Evolutionary conservation across 2,113 vertebrate genomes (phyloP).

Genomic region (Pollachius pollachius): DNA sequence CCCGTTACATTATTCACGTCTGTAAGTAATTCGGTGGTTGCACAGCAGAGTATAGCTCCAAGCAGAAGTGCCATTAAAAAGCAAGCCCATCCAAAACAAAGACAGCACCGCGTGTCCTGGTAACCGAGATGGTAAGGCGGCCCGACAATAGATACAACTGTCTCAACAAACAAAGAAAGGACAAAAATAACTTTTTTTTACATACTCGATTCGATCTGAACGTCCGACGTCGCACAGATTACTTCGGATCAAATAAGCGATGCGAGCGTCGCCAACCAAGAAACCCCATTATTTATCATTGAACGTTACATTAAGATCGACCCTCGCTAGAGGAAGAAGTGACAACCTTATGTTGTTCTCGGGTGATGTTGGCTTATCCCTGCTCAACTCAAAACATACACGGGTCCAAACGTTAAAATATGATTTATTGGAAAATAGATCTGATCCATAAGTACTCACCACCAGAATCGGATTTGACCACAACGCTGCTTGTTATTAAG

Average conservation of each 20-base stretch:
- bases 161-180: background rate
- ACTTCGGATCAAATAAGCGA: too few relatives aligned
- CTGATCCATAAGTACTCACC: conserved; percentile 59
- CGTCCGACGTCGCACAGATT: too few relatives aligned
- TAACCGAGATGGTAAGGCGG: conserved; percentile 33
- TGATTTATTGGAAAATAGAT: too few relatives aligned
- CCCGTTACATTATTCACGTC: too few relatives aligned
- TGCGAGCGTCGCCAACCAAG: background rate
- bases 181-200: background rate
- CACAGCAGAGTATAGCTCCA: background rate
- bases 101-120: conserved; percentile 35
- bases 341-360: background rate
- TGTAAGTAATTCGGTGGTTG: too few relatives aligned
- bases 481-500: conserved; percentile 43
- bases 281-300: conserved; percentile 16
- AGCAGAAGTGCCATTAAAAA: background rate
- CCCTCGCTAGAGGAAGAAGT: conserved; percentile 39
- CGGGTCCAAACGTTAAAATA: too few relatives aligned
- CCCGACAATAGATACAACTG: conserved; percentile 52
- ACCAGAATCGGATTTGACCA: conserved; percentile 58
- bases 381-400: too few relatives aligned
- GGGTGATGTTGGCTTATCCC: background rate
- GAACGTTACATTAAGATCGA: conserved; percentile 45
- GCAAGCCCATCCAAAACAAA: conserved; percentile 52
- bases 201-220: too few relatives aligned